phyloP scores from a whole-genome alignment of 2,888 invertebrate genomes.

The Lasioglossum calceatum region DNA sequence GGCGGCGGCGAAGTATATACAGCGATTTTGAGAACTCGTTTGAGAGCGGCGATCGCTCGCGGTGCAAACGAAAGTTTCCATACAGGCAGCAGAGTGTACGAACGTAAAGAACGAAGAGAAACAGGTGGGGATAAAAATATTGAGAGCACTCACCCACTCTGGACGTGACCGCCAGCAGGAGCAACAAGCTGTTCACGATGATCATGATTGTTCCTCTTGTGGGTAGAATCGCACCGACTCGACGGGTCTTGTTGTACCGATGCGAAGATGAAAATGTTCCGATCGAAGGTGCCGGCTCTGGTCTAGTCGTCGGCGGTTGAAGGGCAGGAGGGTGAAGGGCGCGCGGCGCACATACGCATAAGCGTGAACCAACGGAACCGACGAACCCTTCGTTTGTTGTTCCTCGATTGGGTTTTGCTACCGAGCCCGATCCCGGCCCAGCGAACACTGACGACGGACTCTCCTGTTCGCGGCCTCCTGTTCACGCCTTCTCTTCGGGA shows the following conservation, averaged over 20 bases:
- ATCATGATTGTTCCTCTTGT: conserved; percentile 71
- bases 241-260: background rate
- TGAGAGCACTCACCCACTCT: conserved; percentile 77
- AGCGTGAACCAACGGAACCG: conserved; percentile 24
- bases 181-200: conserved; percentile 71
- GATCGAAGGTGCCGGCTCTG: conserved; percentile 7
- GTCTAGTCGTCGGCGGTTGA: conserved; percentile 21
- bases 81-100: background rate
- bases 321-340: background rate
- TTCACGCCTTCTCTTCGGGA: background rate
- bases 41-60: background rate
- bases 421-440: conserved; percentile 29
- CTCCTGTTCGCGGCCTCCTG: background rate
- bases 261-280: conserved; percentile 9
- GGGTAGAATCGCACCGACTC: background rate
- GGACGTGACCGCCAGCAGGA: conserved; percentile 76
- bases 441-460: conserved; percentile 33
- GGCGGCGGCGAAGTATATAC: background rate
- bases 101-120: background rate
- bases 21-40: conserved; percentile 5
- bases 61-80: background rate
- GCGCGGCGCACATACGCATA: conserved; percentile 44
- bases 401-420: conserved; percentile 14
- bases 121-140: background rate
- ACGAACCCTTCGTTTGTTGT: conserved; percentile 15